Percentiles rank a stretch among this genome's conserved stretches.
These are phyloP conservation scores for Argyrosomus regius DNA, from an alignment of 2,797 vertebrate genomes.

Conservation along the genomic window DNA sequence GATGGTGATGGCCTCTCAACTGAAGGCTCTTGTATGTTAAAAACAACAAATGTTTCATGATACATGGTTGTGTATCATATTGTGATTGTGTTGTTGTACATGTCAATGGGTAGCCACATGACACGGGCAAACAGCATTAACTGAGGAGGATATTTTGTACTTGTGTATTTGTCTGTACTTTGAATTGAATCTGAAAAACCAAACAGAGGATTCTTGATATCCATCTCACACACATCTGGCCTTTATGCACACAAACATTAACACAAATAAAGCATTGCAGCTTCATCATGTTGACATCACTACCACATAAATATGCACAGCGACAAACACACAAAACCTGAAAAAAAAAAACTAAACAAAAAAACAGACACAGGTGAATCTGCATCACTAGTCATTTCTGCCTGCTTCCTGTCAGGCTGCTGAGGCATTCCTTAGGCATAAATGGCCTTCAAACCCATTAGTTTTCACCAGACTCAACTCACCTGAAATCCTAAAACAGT, in stretches of 20 bases:
- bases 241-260: conserved; percentile 60
- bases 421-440: conserved; percentile 46
- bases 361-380: conserved; percentile 10
- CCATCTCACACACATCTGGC: conserved; percentile 55
- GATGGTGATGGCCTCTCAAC: conserved; percentile 75
- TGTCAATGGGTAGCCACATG: conserved; percentile 85
- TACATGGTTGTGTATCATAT: conserved; percentile 84
- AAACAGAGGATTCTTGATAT: conserved; percentile 54
- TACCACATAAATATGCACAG: conserved; percentile 41
- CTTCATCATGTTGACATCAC: conserved; percentile 43
- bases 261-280: conserved; percentile 35
- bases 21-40: conserved; percentile 75
- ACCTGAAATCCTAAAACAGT: conserved; percentile 42
- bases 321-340: conserved; percentile 7
- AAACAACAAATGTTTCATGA: conserved; percentile 80
- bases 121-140: conserved; percentile 79
- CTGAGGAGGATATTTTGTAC: conserved; percentile 82
- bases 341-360: conserved; percentile 1
- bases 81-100: conserved; percentile 90
- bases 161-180: conserved; percentile 79
- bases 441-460: conserved; percentile 36
- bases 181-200: conserved; percentile 65
- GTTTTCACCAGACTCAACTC: conserved; percentile 37
- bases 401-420: conserved; percentile 54
- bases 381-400: conserved; percentile 39